Percentiles rank a stretch among this genome's conserved stretches.
phyloP scores from a whole-genome alignment of 2,888 invertebrate species.

The Platynereis dumerilii region DNA sequence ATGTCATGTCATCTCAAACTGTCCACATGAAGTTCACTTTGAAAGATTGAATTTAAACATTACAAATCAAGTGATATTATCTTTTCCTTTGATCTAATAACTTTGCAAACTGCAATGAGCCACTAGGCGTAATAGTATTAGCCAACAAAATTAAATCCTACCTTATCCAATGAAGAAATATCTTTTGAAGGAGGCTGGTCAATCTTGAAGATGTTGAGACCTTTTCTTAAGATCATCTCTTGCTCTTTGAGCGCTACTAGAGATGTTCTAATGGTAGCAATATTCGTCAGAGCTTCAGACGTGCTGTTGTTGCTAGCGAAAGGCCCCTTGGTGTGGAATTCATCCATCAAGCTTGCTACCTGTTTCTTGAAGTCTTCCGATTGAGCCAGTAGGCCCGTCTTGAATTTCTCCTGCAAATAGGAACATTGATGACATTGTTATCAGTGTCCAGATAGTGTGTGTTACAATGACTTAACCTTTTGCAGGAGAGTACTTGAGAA shows the following conservation, averaged over 20 bases:
- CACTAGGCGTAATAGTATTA: too few species aligned
- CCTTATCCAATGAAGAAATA: constrained; percentile 60
- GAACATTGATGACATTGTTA: neutral
- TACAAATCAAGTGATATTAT: too few species aligned
- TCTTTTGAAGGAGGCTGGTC: constrained; percentile 71
- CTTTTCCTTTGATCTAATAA: too few species aligned
- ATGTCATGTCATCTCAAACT: too few species aligned
- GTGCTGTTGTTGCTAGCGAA: constrained; percentile 52
- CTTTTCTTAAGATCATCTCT: constrained; percentile 71
- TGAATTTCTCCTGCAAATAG: constrained; percentile 64
- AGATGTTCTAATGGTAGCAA: constrained; percentile 51
- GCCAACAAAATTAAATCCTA: too few species aligned
- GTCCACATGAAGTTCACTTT: too few species aligned
- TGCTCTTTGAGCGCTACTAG: constrained; percentile 69
- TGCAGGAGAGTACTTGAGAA: too few species aligned
- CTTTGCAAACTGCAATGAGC: too few species aligned
- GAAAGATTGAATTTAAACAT: too few species aligned
- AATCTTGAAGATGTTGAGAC: constrained; percentile 79
- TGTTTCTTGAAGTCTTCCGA: constrained; percentile 77
- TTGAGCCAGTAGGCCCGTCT: constrained; percentile 73
- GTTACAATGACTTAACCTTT: too few species aligned
- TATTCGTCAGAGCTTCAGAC: constrained; percentile 55
- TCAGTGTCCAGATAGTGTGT: too few species aligned
- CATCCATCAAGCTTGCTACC: constrained; percentile 73
- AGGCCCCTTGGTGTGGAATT: constrained; percentile 71